These are phyloP conservation scores for Heliconius ismenius DNA, from an alignment of 2,888 invertebrate species.

Conservation along the genomic window DNA sequence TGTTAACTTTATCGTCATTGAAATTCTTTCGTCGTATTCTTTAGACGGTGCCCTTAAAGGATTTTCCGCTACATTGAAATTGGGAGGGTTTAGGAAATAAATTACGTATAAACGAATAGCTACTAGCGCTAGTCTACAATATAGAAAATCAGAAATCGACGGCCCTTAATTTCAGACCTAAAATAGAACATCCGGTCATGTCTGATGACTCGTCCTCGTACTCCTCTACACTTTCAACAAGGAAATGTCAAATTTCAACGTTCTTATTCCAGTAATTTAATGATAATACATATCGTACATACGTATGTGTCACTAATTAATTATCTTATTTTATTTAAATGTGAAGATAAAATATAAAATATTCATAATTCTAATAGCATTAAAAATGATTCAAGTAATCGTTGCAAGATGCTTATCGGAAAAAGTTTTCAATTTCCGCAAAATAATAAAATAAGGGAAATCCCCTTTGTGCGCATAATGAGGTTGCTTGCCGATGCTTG, in stretches of 20 bases:
- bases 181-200: too few species aligned
- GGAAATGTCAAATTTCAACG: too few species aligned
- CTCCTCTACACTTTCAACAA: too few species aligned
- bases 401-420: slow-evolving; percentile 41
- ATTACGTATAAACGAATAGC: background rate
- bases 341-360: background rate
- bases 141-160: too few species aligned
- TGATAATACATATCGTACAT: too few species aligned
- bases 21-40: slow-evolving; percentile 34
- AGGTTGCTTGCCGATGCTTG: slow-evolving; percentile 50
- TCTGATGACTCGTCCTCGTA: too few species aligned
- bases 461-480: slow-evolving; percentile 46
- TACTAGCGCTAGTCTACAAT: too few species aligned
- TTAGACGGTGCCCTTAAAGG: slow-evolving; percentile 19
- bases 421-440: slow-evolving; percentile 48
- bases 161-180: too few species aligned
- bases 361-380: slow-evolving; percentile 4
- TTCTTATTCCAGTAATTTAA: too few species aligned
- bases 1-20: slow-evolving; percentile 38
- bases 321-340: background rate
- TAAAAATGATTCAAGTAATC: slow-evolving; percentile 38
- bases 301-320: background rate
- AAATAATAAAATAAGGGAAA: slow-evolving; percentile 37
- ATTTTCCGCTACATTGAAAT: slow-evolving; percentile 23
- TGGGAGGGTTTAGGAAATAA: slow-evolving; percentile 27